phyloP scores from a whole-genome alignment of 1,140 invertebrate genomes.

The Neuroterus valhalla region DNA sequence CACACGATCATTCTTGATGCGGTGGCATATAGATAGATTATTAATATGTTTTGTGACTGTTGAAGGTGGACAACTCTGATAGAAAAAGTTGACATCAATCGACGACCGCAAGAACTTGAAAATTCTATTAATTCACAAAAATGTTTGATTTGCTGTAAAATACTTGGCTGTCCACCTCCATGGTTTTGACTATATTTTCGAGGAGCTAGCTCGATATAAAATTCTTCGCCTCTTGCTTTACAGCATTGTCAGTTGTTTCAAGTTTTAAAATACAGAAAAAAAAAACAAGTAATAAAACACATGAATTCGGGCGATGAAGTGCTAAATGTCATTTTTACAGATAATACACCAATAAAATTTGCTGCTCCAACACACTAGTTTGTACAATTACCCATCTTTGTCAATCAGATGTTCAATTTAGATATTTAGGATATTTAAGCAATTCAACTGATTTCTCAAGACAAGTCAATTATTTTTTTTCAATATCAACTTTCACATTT shows the following conservation, averaged over 20 bases:
- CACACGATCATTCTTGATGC: conserved; percentile 69
- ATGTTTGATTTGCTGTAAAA: background rate
- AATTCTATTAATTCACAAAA: background rate
- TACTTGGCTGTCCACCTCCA: conserved; percentile 40
- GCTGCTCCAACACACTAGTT: background rate
- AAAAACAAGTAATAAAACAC: conserved; percentile 25
- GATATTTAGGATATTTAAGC: background rate
- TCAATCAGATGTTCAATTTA: background rate
- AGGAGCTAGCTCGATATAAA: conserved; percentile 45
- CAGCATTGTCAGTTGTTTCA: conserved; percentile 23
- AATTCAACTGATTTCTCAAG: background rate
- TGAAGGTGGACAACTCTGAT: conserved; percentile 56
- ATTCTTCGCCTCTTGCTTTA: background rate
- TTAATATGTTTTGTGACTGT: conserved; percentile 63
- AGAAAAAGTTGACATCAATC: conserved; percentile 37
- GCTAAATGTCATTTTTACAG: background rate
- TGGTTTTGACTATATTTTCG: conserved; percentile 51
- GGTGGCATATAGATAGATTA: conserved; percentile 62
- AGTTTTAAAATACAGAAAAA: background rate
- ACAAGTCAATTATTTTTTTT: background rate
- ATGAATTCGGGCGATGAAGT: conserved; percentile 12
- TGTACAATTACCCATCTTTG: background rate
- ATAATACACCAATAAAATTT: conserved; percentile 11
- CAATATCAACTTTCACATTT: background rate
- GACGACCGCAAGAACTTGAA: conserved; percentile 35